phyloP scores from a whole-genome alignment of 1,140 invertebrate genomes.

The Mizuhopecten yessoensis region DNA sequence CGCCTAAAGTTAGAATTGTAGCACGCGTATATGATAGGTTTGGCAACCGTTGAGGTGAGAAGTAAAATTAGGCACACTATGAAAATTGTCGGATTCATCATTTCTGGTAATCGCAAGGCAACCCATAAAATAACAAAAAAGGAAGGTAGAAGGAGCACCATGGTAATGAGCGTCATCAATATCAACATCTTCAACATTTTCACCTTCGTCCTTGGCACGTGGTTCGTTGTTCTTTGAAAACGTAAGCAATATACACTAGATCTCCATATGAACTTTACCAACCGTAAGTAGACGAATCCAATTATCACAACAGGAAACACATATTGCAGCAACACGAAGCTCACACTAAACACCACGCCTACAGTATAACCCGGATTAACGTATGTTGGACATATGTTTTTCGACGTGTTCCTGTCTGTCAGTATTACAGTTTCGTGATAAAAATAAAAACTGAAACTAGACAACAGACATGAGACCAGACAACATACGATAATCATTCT shows the following conservation, averaged over 20 bases:
- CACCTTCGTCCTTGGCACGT: conserved; percentile 76
- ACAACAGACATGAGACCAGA: conserved; percentile 60
- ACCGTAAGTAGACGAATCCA: conserved; percentile 63
- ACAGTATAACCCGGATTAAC: conserved; percentile 59
- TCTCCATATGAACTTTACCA: conserved; percentile 72
- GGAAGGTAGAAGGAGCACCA: conserved; percentile 66
- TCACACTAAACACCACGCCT: conserved; percentile 63
- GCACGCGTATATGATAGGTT: conserved; percentile 75
- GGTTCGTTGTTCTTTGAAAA: conserved; percentile 72
- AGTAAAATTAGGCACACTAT: conserved; percentile 62
- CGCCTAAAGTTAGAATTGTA: conserved; percentile 79
- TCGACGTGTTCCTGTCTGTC: background rate
- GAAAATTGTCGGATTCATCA: conserved; percentile 53
- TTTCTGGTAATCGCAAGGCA: conserved; percentile 45
- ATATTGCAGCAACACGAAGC: conserved; percentile 65
- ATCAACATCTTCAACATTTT: conserved; percentile 79
- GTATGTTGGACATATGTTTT: conserved; percentile 66
- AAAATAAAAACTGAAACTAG: conserved; percentile 70
- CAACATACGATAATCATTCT: conserved; percentile 70
- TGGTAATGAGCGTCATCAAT: conserved; percentile 60
- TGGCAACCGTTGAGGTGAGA: conserved; percentile 60
- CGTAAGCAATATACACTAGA: conserved; percentile 57
- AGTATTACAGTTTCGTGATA: conserved; percentile 55
- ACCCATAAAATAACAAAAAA: conserved; percentile 67
- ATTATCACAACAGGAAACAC: conserved; percentile 64